Evolutionary conservation across 2,797 vertebrate species (phyloP).

Genomic region (Lagodon rhomboides): DNA sequence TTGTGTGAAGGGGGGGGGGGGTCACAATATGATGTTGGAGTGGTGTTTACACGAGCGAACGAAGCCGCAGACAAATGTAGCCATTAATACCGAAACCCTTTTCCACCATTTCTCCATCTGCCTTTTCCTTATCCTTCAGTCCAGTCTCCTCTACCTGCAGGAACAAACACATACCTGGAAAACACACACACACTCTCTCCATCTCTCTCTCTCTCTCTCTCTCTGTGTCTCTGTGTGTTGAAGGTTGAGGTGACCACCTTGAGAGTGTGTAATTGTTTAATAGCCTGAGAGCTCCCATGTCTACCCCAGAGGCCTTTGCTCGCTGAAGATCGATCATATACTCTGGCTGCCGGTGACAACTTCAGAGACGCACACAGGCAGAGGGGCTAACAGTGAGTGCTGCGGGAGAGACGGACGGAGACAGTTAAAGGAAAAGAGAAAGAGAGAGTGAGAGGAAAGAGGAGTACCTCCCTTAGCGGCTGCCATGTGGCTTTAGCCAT

Average conservation of each 20-base stretch:
- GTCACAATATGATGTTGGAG: conserved; percentile 72
- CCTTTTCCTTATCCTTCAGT: conserved; percentile 37
- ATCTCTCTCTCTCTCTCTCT: background rate
- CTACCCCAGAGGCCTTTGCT: conserved; percentile 67
- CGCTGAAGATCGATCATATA: conserved; percentile 76
- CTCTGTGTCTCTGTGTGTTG: conserved; percentile 23
- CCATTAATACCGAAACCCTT: conserved; percentile 75
- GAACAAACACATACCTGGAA: conserved; percentile 42
- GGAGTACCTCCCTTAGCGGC: conserved; percentile 77
- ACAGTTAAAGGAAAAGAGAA: conserved; percentile 71
- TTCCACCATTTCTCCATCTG: conserved; percentile 44
- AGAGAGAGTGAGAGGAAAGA: conserved; percentile 68
- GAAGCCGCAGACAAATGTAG: conserved; percentile 79
- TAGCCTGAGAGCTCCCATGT: conserved; percentile 74
- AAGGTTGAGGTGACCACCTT: conserved; percentile 74
- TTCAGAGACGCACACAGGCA: conserved; percentile 46
- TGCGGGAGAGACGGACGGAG: conserved; percentile 61
- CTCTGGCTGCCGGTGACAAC: conserved; percentile 69
- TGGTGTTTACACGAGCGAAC: conserved; percentile 80
- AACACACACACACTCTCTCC: conserved; percentile 3
- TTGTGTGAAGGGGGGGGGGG: conserved; percentile 20
- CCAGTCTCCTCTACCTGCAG: conserved; percentile 26
- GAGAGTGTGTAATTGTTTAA: conserved; percentile 83
- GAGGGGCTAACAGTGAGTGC: conserved; percentile 40
- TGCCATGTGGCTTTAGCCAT: conserved; percentile 88